Base-by-base conservation (phyloP, 2,888 invertebrate species). In the Himalopsyche tibetana region DNA sequence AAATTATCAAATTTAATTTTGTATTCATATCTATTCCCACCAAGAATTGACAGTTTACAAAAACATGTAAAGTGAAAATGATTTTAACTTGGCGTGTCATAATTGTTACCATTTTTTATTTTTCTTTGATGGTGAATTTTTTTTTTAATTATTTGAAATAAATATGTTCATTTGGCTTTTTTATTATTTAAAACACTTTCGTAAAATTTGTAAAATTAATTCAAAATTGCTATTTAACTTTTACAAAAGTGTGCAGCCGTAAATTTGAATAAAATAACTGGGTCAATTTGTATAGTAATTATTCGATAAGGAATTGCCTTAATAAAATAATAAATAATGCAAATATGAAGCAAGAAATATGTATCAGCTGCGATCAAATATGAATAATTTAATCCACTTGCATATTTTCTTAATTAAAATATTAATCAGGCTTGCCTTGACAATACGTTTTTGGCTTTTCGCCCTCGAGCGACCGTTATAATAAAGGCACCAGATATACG, bases 381-480 rank as follows among this genome's bases (percentile, higher is more conserved):
- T 87, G 87, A 82, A 87, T 83, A 80, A 87, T 83, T 85, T 81
- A 85, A 80, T 84, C 83, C 40, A 80, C 74, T 79, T 69, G 85
- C 83, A 82, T 87, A 87, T 83, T 82, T 83, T 79, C 55, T 83
- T 85, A 85, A 87, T 87, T 85, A 87, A 87, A 87, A 87, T 86
- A 83, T 86, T 56, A 82, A 36, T 79, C 83, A 63, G 38, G 82
- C 79, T 85, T 42, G 45, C 80, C 80, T 83, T 82, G 40, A 81
- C 81, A 81, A 81, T 81, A 80, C 55, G 55, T 63, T 80, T 55
- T 80, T 15, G 79, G n/a, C 40, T 17, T 42, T 9, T 63, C n/a
- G 82, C 55, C 45, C 28, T 19, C 55, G 11, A 38, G 63, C 28
- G 63, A 19, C 63, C 11, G 63, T 63, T 63, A 6, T 63, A 63